Conservation (phyloP, 2,113 vertebrate genomes). For the Gallinago paraguaiae region DNA sequence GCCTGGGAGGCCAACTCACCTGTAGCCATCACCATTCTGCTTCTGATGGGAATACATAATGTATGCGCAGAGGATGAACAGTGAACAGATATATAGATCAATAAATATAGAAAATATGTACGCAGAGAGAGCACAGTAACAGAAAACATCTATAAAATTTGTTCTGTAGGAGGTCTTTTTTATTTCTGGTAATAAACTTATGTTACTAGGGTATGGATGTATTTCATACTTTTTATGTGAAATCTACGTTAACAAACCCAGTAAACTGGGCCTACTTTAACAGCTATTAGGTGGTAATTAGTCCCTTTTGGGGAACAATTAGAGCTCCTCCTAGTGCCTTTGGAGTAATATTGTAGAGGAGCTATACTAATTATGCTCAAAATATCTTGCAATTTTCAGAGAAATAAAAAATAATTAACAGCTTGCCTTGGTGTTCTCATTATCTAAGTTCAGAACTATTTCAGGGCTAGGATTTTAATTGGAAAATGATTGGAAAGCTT, state of each 20-base stretch:
- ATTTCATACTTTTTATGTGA: background rate
- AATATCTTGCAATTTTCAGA: constrained; percentile 39
- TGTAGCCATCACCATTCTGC: background rate
- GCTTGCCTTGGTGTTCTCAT: constrained; percentile 23
- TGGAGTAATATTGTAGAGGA: background rate
- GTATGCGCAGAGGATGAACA: background rate
- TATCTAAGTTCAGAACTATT: constrained; percentile 5
- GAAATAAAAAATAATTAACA: constrained; percentile 56
- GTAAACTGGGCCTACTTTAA: background rate
- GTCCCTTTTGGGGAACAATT: constrained; percentile 20
- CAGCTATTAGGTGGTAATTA: background rate
- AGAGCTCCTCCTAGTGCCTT: constrained; percentile 43
- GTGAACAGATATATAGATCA: background rate
- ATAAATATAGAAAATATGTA: background rate
- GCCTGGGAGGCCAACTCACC: background rate
- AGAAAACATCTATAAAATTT: background rate
- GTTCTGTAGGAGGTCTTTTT: background rate
- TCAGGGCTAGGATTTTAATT: constrained; percentile 11
- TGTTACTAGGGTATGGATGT: background rate
- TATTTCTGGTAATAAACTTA: background rate
- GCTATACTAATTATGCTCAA: background rate
- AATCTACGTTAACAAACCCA: background rate
- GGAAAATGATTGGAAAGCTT: constrained; percentile 24
- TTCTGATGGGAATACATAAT: background rate
- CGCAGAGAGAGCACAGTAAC: background rate